phyloP scores from a whole-genome alignment of 2,113 vertebrate species.

The Mesoclemmys tuberculata region DNA sequence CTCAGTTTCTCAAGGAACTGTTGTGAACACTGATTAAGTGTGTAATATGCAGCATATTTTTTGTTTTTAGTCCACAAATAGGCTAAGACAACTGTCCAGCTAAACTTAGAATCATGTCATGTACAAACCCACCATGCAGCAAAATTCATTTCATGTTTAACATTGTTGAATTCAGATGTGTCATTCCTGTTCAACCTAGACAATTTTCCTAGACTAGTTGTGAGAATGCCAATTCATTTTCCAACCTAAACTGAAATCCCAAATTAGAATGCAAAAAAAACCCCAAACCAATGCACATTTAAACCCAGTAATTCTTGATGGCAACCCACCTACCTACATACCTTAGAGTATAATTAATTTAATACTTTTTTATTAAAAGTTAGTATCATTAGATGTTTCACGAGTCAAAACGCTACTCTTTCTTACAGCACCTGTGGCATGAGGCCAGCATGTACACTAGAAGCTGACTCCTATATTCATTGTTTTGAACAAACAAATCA shows the following conservation, averaged over 20 bases:
- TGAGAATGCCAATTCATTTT: not conserved
- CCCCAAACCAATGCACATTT: too few relatives aligned
- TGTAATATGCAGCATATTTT: not conserved
- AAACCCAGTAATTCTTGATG: not conserved
- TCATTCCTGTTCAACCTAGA: not conserved
- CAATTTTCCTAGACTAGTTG: not conserved
- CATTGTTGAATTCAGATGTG: not conserved
- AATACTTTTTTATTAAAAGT: not conserved
- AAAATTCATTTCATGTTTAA: not conserved
- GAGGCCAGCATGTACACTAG: not conserved
- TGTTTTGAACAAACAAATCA: not conserved
- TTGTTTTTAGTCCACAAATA: not conserved
- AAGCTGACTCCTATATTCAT: not conserved
- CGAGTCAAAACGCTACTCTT: not conserved
- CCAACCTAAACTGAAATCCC: not conserved
- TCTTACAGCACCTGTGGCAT: not conserved
- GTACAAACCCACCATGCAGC: not conserved
- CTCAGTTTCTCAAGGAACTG: not conserved
- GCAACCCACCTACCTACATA: not conserved
- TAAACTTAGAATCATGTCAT: not conserved
- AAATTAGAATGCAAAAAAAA: not conserved
- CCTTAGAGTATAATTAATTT: not conserved
- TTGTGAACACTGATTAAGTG: not conserved
- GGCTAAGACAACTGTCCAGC: not conserved
- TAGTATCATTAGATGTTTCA: not conserved